Percentiles rank a stretch among this genome's conserved stretches.
Conservation (phyloP, 2,113 vertebrate species). For the Isichthys henryi region DNA sequence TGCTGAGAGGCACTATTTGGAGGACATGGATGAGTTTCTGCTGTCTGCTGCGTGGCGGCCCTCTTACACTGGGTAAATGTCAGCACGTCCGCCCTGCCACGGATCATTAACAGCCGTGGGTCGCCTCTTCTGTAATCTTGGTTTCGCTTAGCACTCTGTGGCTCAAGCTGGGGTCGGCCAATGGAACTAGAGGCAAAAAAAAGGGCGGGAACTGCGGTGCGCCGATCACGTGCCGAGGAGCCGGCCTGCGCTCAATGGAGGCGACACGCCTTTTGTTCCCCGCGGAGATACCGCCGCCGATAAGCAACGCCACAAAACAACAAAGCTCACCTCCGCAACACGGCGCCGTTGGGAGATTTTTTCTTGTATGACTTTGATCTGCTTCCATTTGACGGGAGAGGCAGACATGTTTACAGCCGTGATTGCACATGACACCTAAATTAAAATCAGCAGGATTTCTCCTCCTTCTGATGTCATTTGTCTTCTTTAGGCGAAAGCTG, state of each 20-base stretch:
- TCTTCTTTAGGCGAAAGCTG: constrained; percentile 43
- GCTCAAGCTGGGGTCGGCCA: neutral
- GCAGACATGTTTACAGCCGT: constrained; percentile 47
- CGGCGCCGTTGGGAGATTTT: constrained; percentile 22
- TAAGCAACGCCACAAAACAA: constrained; percentile 17
- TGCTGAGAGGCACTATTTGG: neutral
- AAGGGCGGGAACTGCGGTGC: neutral
- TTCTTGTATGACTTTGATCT: constrained; percentile 47
- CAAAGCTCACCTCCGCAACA: constrained; percentile 23
- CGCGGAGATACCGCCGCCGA: constrained; percentile 15
- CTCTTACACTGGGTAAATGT: constrained; percentile 45
- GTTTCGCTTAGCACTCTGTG: constrained; percentile 36
- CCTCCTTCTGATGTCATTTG: constrained; percentile 45
- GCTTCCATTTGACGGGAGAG: constrained; percentile 39
- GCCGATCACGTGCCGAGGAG: constrained; percentile 10
- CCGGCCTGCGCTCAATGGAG: constrained; percentile 34
- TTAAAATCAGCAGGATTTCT: constrained; percentile 52
- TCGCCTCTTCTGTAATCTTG: constrained; percentile 27
- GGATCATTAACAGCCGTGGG: constrained; percentile 40
- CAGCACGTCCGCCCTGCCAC: constrained; percentile 39
- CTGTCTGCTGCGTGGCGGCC: neutral
- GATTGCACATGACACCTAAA: constrained; percentile 50
- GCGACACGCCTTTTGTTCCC: constrained; percentile 42
- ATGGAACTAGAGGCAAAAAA: neutral
- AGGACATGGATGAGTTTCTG: neutral